A percentile compares a stretch with the other conserved stretches of the same genome.
phyloP scores from a whole-genome alignment of 1,140 invertebrate species.

The Aradophagus sp. region DNA sequence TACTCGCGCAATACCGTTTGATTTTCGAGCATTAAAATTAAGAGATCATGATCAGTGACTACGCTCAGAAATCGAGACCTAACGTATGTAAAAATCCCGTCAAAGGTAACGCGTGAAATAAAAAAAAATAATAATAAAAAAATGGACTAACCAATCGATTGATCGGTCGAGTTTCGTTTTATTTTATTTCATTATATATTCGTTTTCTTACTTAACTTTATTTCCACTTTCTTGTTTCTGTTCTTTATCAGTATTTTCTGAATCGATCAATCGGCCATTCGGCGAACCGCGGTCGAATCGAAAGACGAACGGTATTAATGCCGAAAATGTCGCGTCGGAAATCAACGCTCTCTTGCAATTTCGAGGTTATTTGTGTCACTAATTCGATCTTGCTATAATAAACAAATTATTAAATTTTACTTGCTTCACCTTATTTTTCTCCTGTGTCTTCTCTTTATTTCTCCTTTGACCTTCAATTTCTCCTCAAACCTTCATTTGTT shows the following conservation, averaged over 20 bases:
- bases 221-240: too few species aligned
- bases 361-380: constrained; percentile 18
- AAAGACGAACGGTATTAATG: constrained; percentile 46
- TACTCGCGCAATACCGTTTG: constrained; percentile 46
- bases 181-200: not conserved
- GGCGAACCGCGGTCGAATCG: constrained; percentile 3
- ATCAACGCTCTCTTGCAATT: constrained; percentile 30
- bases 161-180: not conserved
- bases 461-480: too few species aligned
- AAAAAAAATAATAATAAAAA: constrained; percentile 1
- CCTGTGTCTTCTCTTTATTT: constrained; percentile 43
- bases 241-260: not conserved
- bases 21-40: constrained; percentile 50
- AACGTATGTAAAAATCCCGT: constrained; percentile 14
- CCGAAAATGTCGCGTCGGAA: constrained; percentile 37
- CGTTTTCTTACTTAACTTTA: too few species aligned
- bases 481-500: too few species aligned
- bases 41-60: constrained; percentile 48
- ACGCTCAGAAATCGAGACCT: constrained; percentile 20
- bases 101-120: constrained; percentile 5
- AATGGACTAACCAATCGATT: not conserved
- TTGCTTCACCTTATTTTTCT: constrained; percentile 18
- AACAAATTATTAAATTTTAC: constrained; percentile 37
- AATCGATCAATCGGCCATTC: constrained; percentile 2
- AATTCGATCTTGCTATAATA: constrained; percentile 51